Evolutionary conservation across 2,797 vertebrate genomes (phyloP), one percentile per base, ranked within the genome.

Genomic region (Enteromius radiatus): DNA sequence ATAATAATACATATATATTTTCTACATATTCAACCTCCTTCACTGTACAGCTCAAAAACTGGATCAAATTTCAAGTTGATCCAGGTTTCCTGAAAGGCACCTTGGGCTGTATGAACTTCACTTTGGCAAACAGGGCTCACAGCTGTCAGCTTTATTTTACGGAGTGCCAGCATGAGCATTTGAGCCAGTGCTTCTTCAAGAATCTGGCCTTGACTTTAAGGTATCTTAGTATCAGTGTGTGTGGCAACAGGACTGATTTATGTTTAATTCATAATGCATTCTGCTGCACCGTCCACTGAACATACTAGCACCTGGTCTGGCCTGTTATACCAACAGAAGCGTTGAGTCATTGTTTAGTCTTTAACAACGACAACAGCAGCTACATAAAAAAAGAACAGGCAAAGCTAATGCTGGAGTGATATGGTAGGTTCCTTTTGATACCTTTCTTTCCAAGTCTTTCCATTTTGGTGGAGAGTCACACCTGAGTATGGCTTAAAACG

Each of bases 41-140:
- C 52, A 84, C 81, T 71, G 49, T 86, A 88, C 87, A 90, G 87
- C 93, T 93, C 84, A 77, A 61, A 67, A 61, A 43, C 52, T 76
- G 77, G 73, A 89, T 88, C 87, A 88, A 90, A 89, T 88, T 80
- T 87, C 87, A 88, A 75, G 76, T 82, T 71, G 89, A 85, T 84
- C 79, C 81, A 43, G 54, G 36, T 49, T 69, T n/a, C 61, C 54
- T 77, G n/a, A 84, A 81, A 81, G 85, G 78, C 85, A 84, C 82
- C 65, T 76, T 70, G 56, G 19, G 41, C 63, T 56, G 64, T 54
- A 64, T 54, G 78, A 78, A 45, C 47, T 82, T 69, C 49, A 61
- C 59, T 61, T 74, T 65, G 67, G 59, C 79, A 79, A 75, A 63
- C 19, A n/a, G 36, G 8, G 68, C 36, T 69, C 59, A 61, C 81